These are phyloP conservation scores for Passer domesticus DNA, from an alignment of 2,113 vertebrate species.

Conservation along the genomic window DNA sequence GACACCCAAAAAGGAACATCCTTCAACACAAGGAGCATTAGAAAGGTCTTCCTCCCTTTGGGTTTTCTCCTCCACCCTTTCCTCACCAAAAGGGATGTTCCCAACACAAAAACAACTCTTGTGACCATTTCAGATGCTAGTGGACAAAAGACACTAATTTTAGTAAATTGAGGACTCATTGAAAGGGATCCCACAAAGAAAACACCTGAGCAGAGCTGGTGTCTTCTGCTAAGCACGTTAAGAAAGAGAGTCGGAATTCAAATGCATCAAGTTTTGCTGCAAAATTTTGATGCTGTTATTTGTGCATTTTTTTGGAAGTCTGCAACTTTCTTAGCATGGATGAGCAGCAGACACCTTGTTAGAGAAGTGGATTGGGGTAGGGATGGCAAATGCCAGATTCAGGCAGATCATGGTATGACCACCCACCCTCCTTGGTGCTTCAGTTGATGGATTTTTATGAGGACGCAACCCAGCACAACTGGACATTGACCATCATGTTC, in stretches of 20 bases:
- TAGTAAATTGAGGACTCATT: background rate
- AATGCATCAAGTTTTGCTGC: background rate
- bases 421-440: background rate
- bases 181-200: background rate
- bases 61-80: background rate
- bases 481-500: background rate
- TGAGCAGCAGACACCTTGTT: background rate
- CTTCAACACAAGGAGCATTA: background rate
- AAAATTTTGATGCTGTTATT: no score
- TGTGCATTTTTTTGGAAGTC: background rate
- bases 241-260: background rate
- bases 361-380: background rate
- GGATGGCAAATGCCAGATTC: background rate
- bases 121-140: background rate
- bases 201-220: background rate
- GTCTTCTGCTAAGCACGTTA: background rate
- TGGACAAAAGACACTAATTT: background rate
- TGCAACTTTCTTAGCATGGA: no score
- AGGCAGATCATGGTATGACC: background rate
- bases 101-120: background rate
- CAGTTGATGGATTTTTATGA: rapidly evolving
- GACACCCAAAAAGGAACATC: background rate
- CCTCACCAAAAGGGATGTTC: background rate
- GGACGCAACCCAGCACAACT: background rate
- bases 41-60: background rate